Percentiles rank a stretch among this genome's conserved stretches.
Conservation (phyloP, 2,888 invertebrate species). For the Autographa pulchrina region DNA sequence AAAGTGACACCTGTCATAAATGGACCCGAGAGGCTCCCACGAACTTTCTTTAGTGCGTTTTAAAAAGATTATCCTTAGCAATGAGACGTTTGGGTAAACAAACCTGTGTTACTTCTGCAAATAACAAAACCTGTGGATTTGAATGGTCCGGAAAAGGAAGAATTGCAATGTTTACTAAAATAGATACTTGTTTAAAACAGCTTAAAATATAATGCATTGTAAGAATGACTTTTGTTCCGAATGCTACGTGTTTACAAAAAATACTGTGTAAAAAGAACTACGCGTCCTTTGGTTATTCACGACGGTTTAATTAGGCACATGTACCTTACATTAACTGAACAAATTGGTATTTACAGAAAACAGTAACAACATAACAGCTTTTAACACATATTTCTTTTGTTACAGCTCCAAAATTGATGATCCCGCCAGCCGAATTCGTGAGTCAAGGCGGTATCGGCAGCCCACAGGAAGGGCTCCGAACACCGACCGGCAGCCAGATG, state of each 20-base stretch:
- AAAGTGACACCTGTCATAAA: slow-evolving; percentile 82
- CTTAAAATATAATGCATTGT: not conserved
- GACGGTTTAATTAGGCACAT: not conserved
- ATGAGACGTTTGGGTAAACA: slow-evolving; percentile 73
- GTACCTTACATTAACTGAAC: not conserved
- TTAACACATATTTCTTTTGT: slow-evolving; percentile 58
- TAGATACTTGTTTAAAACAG: slow-evolving; percentile 18
- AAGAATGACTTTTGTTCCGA: not conserved
- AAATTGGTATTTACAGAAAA: not conserved
- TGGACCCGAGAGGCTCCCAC: slow-evolving; percentile 72
- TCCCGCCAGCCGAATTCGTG: slow-evolving; percentile 87
- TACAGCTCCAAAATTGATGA: slow-evolving; percentile 92
- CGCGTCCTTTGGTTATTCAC: no score
- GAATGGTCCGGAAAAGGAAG: slow-evolving; percentile 46
- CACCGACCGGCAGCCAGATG: slow-evolving; percentile 85
- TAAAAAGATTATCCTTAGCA: slow-evolving; percentile 67
- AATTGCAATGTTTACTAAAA: slow-evolving; percentile 47
- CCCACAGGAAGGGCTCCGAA: slow-evolving; percentile 84
- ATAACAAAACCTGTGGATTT: slow-evolving; percentile 39
- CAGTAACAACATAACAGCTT: not conserved
- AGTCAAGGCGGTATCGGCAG: slow-evolving; percentile 85
- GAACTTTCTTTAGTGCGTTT: slow-evolving; percentile 60
- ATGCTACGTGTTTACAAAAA: not conserved
- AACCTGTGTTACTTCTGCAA: slow-evolving; percentile 59
- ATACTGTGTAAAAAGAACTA: no score